Evolutionary conservation across 2,113 vertebrate genomes (phyloP).

Genomic region (Thermophis baileyi): DNA sequence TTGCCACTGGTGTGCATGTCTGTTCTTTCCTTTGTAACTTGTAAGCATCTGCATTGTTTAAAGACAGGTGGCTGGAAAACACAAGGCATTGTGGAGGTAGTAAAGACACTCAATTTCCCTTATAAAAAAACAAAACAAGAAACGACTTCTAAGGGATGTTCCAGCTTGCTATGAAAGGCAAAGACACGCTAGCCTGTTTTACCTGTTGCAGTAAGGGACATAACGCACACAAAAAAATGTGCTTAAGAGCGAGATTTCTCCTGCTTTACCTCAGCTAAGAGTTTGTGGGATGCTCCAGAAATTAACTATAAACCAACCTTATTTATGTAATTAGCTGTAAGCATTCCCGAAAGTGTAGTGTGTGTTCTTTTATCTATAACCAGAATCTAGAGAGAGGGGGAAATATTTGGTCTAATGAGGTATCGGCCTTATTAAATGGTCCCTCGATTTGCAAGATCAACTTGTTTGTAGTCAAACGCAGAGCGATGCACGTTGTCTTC

Average conservation of each 20-base stretch:
- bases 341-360: background rate
- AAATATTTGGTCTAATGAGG: background rate
- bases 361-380: background rate
- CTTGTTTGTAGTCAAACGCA: background rate
- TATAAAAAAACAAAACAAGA: background rate
- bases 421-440: background rate
- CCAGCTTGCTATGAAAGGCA: background rate
- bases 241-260: background rate
- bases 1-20: background rate
- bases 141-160: background rate
- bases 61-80: background rate
- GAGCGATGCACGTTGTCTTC: conserved; percentile 41
- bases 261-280: background rate
- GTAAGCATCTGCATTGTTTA: background rate
- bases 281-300: background rate
- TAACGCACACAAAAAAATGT: background rate
- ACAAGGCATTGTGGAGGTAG: background rate
- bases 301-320: background rate
- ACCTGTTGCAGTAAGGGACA: background rate
- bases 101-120: background rate
- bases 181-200: background rate
- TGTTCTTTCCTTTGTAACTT: background rate
- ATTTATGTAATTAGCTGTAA: background rate
- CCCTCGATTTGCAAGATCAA: background rate
- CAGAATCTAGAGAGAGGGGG: background rate